Evolutionary conservation across 2,797 vertebrate genomes (phyloP).

Genomic region (Arrhamphus sclerolepis): DNA sequence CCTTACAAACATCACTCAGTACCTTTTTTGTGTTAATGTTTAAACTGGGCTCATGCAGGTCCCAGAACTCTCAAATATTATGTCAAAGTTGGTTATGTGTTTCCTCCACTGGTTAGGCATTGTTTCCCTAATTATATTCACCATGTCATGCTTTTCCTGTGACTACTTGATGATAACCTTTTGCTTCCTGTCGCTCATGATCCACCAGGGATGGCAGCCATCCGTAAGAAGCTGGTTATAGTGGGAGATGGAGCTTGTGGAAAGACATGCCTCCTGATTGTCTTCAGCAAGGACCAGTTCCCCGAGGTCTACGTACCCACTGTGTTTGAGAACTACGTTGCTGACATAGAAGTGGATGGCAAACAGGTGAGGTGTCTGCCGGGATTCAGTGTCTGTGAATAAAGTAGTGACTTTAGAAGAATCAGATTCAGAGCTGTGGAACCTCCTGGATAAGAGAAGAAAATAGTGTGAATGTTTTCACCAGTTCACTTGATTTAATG

Average conservation of each 20-base stretch:
- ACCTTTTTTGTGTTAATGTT: no score
- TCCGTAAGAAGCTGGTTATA: slow-evolving; percentile 98
- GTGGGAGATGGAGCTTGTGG: slow-evolving; percentile 98
- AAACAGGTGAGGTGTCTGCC: slow-evolving; percentile 86
- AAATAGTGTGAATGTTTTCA: no score
- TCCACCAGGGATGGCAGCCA: slow-evolving; percentile 92
- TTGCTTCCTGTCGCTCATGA: not conserved
- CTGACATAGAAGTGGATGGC: slow-evolving; percentile 96
- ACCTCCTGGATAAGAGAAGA: no score
- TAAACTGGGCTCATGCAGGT: no score
- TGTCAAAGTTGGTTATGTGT: not conserved
- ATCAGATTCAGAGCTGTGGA: no score
- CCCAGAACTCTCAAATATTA: not conserved
- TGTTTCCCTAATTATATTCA: not conserved
- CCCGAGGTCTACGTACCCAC: slow-evolving; percentile 98
- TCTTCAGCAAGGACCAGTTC: slow-evolving; percentile 99
- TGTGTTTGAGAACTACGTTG: slow-evolving; percentile 98
- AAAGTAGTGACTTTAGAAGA: not conserved
- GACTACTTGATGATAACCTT: slow-evolving; percentile 6
- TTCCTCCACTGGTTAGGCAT: not conserved
- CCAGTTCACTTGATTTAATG: no score
- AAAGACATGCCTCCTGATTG: slow-evolving; percentile 97
- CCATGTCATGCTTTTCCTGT: not conserved
- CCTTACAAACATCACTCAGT: not conserved
- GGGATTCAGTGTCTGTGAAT: not conserved